Base-by-base conservation (phyloP, 2,797 vertebrate genomes). In the Masticophis lateralis region DNA sequence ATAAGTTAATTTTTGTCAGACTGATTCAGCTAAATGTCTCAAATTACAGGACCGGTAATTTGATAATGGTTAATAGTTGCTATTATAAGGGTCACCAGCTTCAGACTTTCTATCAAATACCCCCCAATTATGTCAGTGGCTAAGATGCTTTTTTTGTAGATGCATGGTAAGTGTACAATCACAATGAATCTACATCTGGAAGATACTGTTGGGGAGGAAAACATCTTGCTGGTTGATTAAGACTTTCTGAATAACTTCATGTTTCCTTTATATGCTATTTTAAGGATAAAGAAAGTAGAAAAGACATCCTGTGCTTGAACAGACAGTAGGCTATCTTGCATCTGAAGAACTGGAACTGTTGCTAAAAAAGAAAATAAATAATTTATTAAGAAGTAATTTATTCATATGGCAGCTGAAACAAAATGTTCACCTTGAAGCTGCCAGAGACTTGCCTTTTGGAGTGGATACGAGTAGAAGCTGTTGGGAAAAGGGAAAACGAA, bases 351-450 rank as follows among this genome's bases (percentile, higher is more conserved):
- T 93, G 94, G 93, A 95, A 63, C 93, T 93, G 92, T 95, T 93
- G 96, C 93, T 94, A 92, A 91, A 93, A 94, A 95, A 96, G 55
- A 92, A 91, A 92, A 92, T 93, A 95, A 96, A 28, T 95, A 95
- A 97, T 95, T 96, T 96, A 95, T 96, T 95, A 90, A 95, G 94
- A 96, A 97, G 94, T 97, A 97, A 97, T 95, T 97, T 97, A 97
- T 98, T 97, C 96, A 91, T 93, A 93, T 87, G 92, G 96, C 95
- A 96, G 95, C 96, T 96, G 94, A 94, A 95, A 92, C 91, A 87
- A 89, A 94, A 59, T 90, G 93, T 91, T 93, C 56, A n/a, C 93
- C 88, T 93, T 1, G 43, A 94, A 94, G 91, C 94, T 95, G 94
- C 96, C 94, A 91, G 95, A 94, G 93, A 91, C 92, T 90, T 92